Evolutionary conservation across 64 coral and sea anemone species (phyloP), one percentile per base, ranked within the genome.

Genomic region (Catalaphyllia jardinei): DNA sequence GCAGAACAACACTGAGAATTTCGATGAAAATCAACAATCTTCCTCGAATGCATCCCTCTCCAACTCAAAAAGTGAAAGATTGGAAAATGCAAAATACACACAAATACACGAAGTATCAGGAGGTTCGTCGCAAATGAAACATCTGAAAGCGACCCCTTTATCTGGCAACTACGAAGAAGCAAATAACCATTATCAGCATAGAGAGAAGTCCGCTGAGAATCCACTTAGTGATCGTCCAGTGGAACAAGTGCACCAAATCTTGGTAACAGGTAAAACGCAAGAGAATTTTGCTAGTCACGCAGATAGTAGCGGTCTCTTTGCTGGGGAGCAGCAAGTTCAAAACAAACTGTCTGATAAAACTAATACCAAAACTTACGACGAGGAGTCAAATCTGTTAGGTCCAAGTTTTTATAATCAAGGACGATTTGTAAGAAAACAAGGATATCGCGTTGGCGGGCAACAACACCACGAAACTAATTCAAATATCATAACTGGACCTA

Each of bases 361-460:
- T 7, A 10, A 77, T 24, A 22, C 52, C 3, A 71, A 85, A 71
- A 27, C 62, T 4, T 85, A 85, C 39, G 81, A 85, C 25, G 63
- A 85, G 24, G 81, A 85, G 24, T 85, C 81, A 46, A 67, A 85
- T 62, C 20, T 85, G 30, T 52, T 85, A 51, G 63, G 24, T 11
- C 38, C 81, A 50, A 71, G 42, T 27, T 1, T 33, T 71, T 71
- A 67, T 28, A n/a, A 33, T 31, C 62, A 49, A 9, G 81, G 63
- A 71, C 63, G 17, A 14, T 33, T 62, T 3, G 24, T 63, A 19
- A 3, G 62, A 35, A 28, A 62, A 10, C 81, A 71, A 1, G 22
- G 31, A 51, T 7, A 85, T 16, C 62, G 64, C 33, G 65, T 71
- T 5, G 20, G 25, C 1, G 7, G 16, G n/a, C 19, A 77, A 77